Conservation (phyloP, 2,797 vertebrate species). For the Scarus forsteni region DNA sequence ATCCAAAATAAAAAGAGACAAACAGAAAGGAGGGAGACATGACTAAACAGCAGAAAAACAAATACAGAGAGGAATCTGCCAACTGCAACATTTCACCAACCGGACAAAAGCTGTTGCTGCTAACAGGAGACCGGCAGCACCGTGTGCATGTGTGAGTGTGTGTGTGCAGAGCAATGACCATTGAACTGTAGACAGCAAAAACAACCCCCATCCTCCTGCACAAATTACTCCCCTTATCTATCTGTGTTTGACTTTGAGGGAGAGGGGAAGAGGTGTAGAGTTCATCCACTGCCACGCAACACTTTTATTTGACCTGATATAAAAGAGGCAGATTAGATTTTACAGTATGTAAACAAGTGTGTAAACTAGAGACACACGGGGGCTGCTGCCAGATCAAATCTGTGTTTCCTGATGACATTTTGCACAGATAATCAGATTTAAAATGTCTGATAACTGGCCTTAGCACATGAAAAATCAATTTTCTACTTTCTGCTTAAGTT, state of each 20-base stretch:
- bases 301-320: constrained; percentile 58
- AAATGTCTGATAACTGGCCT: constrained; percentile 17
- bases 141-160: background rate
- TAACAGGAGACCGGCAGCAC: constrained; percentile 42
- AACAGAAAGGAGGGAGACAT: constrained; percentile 1
- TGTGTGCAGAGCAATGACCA: constrained; percentile 62
- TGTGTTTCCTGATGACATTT: too few species aligned
- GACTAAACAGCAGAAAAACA: constrained; percentile 56
- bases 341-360: constrained; percentile 26
- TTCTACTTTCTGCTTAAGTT: too few species aligned
- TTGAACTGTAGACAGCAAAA: constrained; percentile 71
- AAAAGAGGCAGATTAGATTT: constrained; percentile 54
- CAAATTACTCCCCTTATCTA: constrained; percentile 70
- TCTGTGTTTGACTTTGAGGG: constrained; percentile 49
- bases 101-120: constrained; percentile 67
- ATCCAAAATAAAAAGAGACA: background rate
- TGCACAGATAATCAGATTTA: background rate
- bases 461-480: constrained; percentile 8
- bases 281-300: constrained; percentile 54
- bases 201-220: constrained; percentile 64
- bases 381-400: background rate
- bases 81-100: constrained; percentile 56
- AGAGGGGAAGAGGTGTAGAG: constrained; percentile 22
- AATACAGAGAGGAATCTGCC: constrained; percentile 74
- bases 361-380: background rate